A percentile compares a stretch with the other conserved stretches of the same genome.
Conservation (phyloP, 1,140 invertebrate genomes). For the Zelostemma sp. region DNA sequence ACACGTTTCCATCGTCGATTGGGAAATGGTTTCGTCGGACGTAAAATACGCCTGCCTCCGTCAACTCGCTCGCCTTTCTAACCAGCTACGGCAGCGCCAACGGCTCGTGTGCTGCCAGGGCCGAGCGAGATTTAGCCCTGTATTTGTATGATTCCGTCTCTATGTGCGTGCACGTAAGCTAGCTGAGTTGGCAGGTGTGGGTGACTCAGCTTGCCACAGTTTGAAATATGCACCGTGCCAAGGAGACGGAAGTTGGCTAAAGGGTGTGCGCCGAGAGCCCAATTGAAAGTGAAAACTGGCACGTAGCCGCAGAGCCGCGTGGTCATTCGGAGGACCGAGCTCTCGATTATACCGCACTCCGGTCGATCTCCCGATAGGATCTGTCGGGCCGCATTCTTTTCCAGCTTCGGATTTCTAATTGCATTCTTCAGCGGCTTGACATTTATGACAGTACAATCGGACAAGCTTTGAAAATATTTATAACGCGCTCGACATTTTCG, state of each 20-base stretch:
- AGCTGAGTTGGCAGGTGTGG: conserved; percentile 37
- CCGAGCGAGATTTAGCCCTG: conserved; percentile 28
- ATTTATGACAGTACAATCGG: conserved; percentile 1
- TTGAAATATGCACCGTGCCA: conserved; percentile 45
- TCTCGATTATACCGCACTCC: conserved; percentile 23
- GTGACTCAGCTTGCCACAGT: conserved; percentile 27
- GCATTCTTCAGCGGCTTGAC: conserved; percentile 29
- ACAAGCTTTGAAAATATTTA: too few species aligned
- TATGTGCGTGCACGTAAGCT: conserved; percentile 29
- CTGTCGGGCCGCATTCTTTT: conserved; percentile 40
- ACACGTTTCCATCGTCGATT: conserved; percentile 51
- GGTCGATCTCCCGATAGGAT: conserved; percentile 46
- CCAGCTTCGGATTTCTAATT: conserved; percentile 39
- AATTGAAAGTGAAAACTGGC: conserved; percentile 50
- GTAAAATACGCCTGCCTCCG: conserved; percentile 44
- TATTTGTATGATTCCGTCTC: conserved; percentile 38
- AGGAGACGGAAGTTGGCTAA: conserved; percentile 53
- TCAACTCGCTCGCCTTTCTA: conserved; percentile 54
- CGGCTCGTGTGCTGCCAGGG: conserved; percentile 28
- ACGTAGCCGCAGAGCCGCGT: conserved; percentile 46
- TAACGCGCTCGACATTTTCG: too few species aligned
- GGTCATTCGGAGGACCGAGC: conserved; percentile 41
- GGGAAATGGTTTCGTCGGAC: conserved; percentile 52
- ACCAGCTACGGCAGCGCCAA: conserved; percentile 43
- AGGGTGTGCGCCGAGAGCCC: conserved; percentile 33